Evolutionary conservation across 2,113 vertebrate species (phyloP), one percentile per base, ranked within the genome.

Genomic region (Gymnorhina tibicen): DNA sequence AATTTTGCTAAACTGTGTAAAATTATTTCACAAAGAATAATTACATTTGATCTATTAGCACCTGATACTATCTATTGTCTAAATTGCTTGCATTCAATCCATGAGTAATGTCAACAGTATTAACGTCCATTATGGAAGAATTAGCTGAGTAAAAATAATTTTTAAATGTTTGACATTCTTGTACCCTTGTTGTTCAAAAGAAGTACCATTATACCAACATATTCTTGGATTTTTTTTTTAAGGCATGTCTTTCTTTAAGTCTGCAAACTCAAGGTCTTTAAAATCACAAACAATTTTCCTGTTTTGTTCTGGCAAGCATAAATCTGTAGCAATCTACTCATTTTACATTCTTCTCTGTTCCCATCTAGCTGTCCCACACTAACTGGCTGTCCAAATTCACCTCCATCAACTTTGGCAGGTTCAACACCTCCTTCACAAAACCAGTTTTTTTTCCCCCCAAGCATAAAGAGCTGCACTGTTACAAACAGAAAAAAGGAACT

Each of bases 11-110:
- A 94, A 88, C 87, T 79, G 89, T 72, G 78, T 91, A 92, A 85
- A 94, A 92, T 92, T 95, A 94, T 95, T 97, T 96, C 79, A 96
- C 76, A 91, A 85, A 67, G 86, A 74, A 87, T 97, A 97, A 97
- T 97, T 97, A 95, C 23, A 6, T 88, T 95, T 96, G 95, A 91
- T 97, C 91, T 92, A 95, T 93, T 96, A 97, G 93, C 84, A 94
- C 85, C 88, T 90, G 93, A 96, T 96, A 95, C 85, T 96, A 95
- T 96, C 94, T 96, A 94, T 91, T 94, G 95, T 92, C 86, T 95
- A 96, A 95, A 96, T 89, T 96, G 95, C 94, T 85, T 80, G 72
- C 73, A 97, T 97, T 97, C 94, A 97, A 87, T 91, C 67, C 80
- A 24, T 3, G 52, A 87, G 82, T 68, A 97, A 94, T 92, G 91